Percentiles rank a stretch among this genome's conserved stretches.
Conservation (phyloP, 2,888 invertebrate genomes). For the Acanthosepion lycidas region DNA sequence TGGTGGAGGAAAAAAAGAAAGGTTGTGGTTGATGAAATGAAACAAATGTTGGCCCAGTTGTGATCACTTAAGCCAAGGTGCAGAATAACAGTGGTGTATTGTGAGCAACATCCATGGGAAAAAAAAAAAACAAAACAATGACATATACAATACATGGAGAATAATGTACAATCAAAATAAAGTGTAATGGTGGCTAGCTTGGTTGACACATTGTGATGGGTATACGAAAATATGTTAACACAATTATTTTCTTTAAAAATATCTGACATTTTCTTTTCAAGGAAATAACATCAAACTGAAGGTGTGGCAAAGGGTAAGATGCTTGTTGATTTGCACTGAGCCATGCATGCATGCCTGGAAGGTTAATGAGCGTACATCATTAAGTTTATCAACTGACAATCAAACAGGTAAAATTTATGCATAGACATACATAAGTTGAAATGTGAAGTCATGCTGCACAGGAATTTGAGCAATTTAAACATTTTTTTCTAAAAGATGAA, state of each 20-base stretch:
- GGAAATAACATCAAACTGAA: background rate
- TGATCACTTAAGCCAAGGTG: slow-evolving; percentile 44
- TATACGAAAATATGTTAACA: background rate
- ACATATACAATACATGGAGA: background rate
- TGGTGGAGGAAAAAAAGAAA: background rate
- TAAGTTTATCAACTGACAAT: background rate
- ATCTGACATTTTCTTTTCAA: background rate
- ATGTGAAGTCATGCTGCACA: background rate
- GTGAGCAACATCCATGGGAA: slow-evolving; percentile 23
- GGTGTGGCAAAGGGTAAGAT: background rate
- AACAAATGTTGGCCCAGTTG: slow-evolving; percentile 35
- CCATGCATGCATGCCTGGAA: background rate
- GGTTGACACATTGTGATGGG: background rate
- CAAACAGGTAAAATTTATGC: background rate
- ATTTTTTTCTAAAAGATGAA: background rate
- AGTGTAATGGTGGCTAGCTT: background rate
- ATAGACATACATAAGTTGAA: background rate
- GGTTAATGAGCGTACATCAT: background rate
- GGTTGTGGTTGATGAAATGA: slow-evolving; percentile 33
- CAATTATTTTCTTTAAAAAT: background rate
- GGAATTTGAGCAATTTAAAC: background rate
- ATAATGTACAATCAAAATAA: background rate
- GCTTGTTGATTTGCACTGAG: background rate
- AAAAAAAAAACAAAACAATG: background rate
- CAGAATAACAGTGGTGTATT: slow-evolving; percentile 35